Evolutionary conservation across 2,113 vertebrate species (phyloP), one percentile per base, ranked within the genome.

Genomic region (Brachyistius frenatus): DNA sequence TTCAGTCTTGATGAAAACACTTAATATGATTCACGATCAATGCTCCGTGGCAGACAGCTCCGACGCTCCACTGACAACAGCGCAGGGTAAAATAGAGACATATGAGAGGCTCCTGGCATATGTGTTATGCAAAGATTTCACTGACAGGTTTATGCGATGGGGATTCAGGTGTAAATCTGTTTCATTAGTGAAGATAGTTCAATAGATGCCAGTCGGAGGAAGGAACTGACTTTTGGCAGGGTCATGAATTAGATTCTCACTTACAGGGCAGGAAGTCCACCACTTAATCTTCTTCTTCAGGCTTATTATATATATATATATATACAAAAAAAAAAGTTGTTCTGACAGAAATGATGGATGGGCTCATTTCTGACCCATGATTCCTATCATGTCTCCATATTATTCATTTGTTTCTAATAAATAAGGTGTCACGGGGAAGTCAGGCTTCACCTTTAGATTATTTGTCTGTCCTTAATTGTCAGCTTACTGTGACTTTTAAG

Each of bases 401-500:
- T 71, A 31, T 56, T 30, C 54, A 49, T 66, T 15, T 54, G 30
- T 31, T 39, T 35, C 75, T 58, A 30, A 35, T 60, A 53, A 33
- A 54, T 54, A 37, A 60, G 39, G 56, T n/a, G 30, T 9, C 57
- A 79, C 71, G 66, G 66, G 61, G 32, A 78, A 41, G 58, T 35
- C 46, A 37, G 49, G 7, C 64, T 46, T 79, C 88, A 86, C 78
- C 66, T 80, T 81, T 68, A 23, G 7, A 57, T 33, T 72, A 53
- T 62, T 73, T 66, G 56, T 52, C 64, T 10, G 49, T 54, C 5
- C 39, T 41, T 78, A 62, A 84, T 76, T 87, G 68, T 78, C 57
- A 46, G 11, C 73, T 64, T 7, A 63, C 50, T 0, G 78, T 65
- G 84, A 73, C 86, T 90, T 90, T 90, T 75, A 89, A 87, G 83